Conservation (phyloP, 2,797 vertebrate species). For the Apogon hyalosoma region DNA sequence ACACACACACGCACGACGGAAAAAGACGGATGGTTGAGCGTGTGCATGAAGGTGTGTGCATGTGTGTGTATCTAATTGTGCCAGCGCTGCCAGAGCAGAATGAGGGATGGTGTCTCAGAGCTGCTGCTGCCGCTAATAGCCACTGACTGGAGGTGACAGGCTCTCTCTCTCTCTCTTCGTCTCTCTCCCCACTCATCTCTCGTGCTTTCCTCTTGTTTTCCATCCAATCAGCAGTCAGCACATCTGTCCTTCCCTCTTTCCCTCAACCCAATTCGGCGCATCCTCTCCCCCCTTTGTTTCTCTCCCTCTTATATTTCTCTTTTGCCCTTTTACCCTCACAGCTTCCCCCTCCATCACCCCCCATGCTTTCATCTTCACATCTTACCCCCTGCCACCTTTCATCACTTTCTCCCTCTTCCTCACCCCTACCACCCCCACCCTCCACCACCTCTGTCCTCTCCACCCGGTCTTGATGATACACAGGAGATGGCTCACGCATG, state of each 20-base stretch:
- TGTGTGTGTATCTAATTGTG: slow-evolving; percentile 82
- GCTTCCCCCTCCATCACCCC: neutral
- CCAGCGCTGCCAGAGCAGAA: slow-evolving; percentile 79
- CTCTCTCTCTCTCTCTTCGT: slow-evolving; percentile 43
- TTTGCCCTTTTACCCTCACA: slow-evolving; percentile 72
- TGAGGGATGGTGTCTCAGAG: slow-evolving; percentile 83
- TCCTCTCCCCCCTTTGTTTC: slow-evolving; percentile 59
- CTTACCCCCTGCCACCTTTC: slow-evolving; percentile 74
- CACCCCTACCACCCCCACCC: neutral
- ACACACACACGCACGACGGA: slow-evolving; percentile 18
- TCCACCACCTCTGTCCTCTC: slow-evolving; percentile 45
- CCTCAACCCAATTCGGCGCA: slow-evolving; percentile 63
- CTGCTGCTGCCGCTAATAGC: slow-evolving; percentile 81
- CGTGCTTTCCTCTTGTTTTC: slow-evolving; percentile 58
- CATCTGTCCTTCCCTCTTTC: slow-evolving; percentile 70
- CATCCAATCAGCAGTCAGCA: slow-evolving; percentile 76
- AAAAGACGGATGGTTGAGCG: slow-evolving; percentile 57
- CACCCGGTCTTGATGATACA: slow-evolving; percentile 66
- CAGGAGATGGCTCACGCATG: slow-evolving; percentile 65
- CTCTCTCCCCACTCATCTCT: slow-evolving; percentile 19
- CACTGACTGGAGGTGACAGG: slow-evolving; percentile 81
- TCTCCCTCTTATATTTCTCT: slow-evolving; percentile 59
- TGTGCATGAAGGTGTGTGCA: slow-evolving; percentile 60
- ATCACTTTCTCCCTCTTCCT: slow-evolving; percentile 53
- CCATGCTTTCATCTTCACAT: slow-evolving; percentile 70